Evolutionary conservation across 2,888 invertebrate species (phyloP), one percentile per base, ranked within the genome.

Genomic region (Thumatha senex): DNA sequence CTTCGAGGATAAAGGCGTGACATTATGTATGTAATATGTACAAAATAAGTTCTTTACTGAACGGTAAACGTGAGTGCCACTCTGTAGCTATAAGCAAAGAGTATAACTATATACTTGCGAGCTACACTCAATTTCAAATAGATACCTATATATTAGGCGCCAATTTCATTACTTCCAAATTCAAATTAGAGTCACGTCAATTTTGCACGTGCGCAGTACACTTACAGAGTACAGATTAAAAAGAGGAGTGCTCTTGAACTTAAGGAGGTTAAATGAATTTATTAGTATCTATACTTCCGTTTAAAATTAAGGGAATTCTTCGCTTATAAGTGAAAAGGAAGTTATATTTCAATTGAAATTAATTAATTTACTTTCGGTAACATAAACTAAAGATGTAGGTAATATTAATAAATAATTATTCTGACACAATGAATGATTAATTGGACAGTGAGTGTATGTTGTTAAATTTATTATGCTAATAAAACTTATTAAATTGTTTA

Each of bases 151-250:
- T 87, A 86, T 86, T 86, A 85, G 86, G 85, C 78, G 82, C 81
- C 80, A 82, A 84, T 85, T 86, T 86, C 85, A 88, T 88, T 88
- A 84, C 81, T 82, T 81, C 81, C 73, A 80, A 84, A 86, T 85
- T 87, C 83, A 85, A 86, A 88, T 89, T 84, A 83, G 76, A 86
- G 81, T 86, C 86, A 82, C 86, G 84, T 86, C 80, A 86, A 81
- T 79, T 78, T 74, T 62, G 85, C 84, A 84, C 87, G 87, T 86
- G 87, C 88, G 80, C 80, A 76, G 76, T 77, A 71, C 62, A 63
- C 57, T 63, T 67, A 58, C 61, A 70, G 84, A 77, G 76, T 82
- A 78, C 72, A 72, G 70, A 76, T 74, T 72, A 70, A 73, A 70
- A 72, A 69, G 58, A 71, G 56, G 57, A 69, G 67, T 82, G 78